Evolutionary conservation across 2,113 vertebrate species (phyloP), one percentile per base, ranked within the genome.

Genomic region (Triplophysa dalaica): DNA sequence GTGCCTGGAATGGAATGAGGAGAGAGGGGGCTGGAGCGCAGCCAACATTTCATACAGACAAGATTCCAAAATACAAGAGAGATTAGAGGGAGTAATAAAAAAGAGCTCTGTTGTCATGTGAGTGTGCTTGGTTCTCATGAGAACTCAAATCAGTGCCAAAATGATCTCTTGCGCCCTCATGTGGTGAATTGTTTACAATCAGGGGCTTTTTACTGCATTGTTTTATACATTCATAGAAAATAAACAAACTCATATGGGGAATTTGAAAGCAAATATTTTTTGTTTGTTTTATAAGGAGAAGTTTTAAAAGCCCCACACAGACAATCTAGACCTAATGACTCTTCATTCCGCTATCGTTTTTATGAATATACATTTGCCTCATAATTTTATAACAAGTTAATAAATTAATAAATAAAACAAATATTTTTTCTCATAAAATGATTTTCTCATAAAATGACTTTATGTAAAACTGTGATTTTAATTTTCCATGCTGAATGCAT

Each of bases 1-100:
- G 72, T 11, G 22, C 62, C 72, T 63, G 72, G 45, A 76, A 76
- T 50, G 74, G 62, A 65, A 50, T 65, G 62, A 76, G 21, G 74
- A 76, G 43, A 38, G 43, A 76, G 26, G 60, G 17, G 61, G 14
- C 58, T 75, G 72, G 41, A 75, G 58, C 56, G 45, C 38, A 45
- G 58, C 58, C 72, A 75, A n/a, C 24, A 43, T 62, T 62, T 64
- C 45, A 76, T 14, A 65, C 24, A 22, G 33, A 56, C 54, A n/a
- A 26, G 56, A 61, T 16, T 45, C 56, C 16, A 38, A 76, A 61
- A 76, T 76, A 65, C 62, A 52, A 65, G 61, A 65, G 60, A 16
- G 58, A 75, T 75, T 75, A 75, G 17, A 75, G 73, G 26, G 41
- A 45, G 60, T 50, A 29, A 29, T 14, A 16, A 29, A 50, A 75